A percentile compares a stretch with the other conserved stretches of the same genome.
These are phyloP conservation scores for Agonopterix subpropinquella DNA, from an alignment of 2,888 invertebrate species.

Conservation along the genomic window DNA sequence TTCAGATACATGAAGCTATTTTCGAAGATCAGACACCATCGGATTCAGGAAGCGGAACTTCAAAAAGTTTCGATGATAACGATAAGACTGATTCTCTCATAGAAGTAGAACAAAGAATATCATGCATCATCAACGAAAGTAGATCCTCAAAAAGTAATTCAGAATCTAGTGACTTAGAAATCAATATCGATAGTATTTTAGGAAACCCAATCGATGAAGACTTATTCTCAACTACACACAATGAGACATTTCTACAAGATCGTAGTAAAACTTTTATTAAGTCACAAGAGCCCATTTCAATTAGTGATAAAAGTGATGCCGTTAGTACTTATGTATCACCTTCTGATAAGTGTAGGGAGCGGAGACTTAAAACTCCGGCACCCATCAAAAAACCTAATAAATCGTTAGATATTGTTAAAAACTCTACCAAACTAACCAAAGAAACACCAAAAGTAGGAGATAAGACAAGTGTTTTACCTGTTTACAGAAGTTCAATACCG, in stretches of 20 bases:
- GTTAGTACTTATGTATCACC: slow-evolving; percentile 23
- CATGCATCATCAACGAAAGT: slow-evolving; percentile 64
- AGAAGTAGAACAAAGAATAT: slow-evolving; percentile 67
- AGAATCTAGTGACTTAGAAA: slow-evolving; percentile 62
- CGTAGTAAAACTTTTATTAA: slow-evolving; percentile 58
- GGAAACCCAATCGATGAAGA: slow-evolving; percentile 39
- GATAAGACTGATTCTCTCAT: slow-evolving; percentile 56
- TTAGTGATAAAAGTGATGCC: slow-evolving; percentile 31
- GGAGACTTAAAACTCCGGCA: slow-evolving; percentile 47
- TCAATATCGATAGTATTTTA: slow-evolving; percentile 55
- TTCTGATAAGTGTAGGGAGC: slow-evolving; percentile 47
- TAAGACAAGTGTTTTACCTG: slow-evolving; percentile 55
- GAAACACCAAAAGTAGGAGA: slow-evolving; percentile 35
- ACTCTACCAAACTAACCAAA: slow-evolving; percentile 33
- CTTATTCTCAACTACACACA: slow-evolving; percentile 30
- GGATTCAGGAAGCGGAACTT: slow-evolving; percentile 61
- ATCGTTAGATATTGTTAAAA: slow-evolving; percentile 48
- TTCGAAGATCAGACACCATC: slow-evolving; percentile 60
- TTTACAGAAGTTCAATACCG: slow-evolving; percentile 52
- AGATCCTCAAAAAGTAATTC: slow-evolving; percentile 68
- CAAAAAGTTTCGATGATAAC: slow-evolving; percentile 46
- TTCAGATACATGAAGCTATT: slow-evolving; percentile 40
- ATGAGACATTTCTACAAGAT: slow-evolving; percentile 40
- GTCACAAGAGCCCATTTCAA: slow-evolving; percentile 28
- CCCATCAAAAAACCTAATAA: slow-evolving; percentile 54